Percentiles rank a stretch among this genome's conserved stretches.
Conservation (phyloP, 2,888 invertebrate genomes). For the Lochmaea crataegi region DNA sequence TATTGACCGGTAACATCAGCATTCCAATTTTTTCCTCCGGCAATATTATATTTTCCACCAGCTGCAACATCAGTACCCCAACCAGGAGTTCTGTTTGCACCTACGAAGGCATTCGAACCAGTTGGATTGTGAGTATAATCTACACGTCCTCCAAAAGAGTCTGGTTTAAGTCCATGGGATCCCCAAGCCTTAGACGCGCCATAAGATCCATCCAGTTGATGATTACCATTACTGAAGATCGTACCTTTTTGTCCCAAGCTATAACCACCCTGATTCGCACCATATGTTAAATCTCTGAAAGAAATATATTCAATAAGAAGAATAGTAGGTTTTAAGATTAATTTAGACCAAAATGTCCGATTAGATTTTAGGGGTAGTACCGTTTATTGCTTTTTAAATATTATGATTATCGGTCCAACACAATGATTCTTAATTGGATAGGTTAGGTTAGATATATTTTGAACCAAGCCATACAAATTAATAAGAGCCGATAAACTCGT, state of each 20-base stretch:
- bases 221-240: conserved; percentile 43
- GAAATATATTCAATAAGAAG: neutral
- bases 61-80: conserved; percentile 53
- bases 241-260: conserved; percentile 21
- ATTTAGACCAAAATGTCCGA: no score
- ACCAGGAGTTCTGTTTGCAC: conserved; percentile 47
- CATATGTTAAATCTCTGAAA: conserved; percentile 22
- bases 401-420: no score
- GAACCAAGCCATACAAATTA: neutral
- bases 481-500: neutral
- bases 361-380: no score
- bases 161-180: conserved; percentile 49
- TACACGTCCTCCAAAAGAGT: conserved; percentile 50
- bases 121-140: conserved; percentile 52
- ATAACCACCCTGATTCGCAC: conserved; percentile 13
- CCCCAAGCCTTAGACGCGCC: conserved; percentile 50
- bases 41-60: conserved; percentile 48
- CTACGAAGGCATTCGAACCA: conserved; percentile 48
- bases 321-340: no score
- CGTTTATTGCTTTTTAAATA: no score
- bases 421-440: no score
- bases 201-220: conserved; percentile 50
- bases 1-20: conserved; percentile 50
- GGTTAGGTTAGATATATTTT: no score
- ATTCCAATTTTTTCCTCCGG: conserved; percentile 46